These are phyloP conservation scores for Oegoconia quadripuncta DNA, from an alignment of 2,888 invertebrate species.

Conservation along the genomic window DNA sequence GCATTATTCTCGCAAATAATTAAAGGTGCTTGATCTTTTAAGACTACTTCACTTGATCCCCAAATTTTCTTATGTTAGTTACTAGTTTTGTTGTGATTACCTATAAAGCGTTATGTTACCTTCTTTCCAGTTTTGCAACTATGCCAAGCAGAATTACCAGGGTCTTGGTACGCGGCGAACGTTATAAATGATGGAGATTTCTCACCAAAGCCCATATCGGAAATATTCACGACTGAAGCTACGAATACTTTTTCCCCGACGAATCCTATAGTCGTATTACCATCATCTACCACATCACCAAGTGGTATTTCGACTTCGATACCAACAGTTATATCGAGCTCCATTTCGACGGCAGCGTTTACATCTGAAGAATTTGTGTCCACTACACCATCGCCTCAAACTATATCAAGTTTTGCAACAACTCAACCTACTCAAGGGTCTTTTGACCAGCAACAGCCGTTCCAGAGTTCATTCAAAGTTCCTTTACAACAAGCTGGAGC, in stretches of 20 bases:
- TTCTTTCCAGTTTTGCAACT: conserved; percentile 65
- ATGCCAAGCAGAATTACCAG: conserved; percentile 55
- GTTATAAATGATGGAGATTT: conserved; percentile 55
- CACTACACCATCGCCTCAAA: conserved; percentile 6
- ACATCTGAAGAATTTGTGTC: conserved; percentile 10
- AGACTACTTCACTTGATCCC: no score
- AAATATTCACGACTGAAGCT: conserved; percentile 56
- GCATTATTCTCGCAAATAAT: no score
- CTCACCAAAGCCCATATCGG: conserved; percentile 61
- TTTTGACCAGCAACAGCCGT: neutral
- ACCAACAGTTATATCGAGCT: conserved; percentile 11
- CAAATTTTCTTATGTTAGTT: no score
- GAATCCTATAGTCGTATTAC: conserved; percentile 45
- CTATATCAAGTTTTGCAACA: no score
- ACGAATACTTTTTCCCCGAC: conserved; percentile 44
- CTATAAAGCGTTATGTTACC: conserved; percentile 2
- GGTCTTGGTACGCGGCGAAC: conserved; percentile 66
- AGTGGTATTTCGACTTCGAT: neutral
- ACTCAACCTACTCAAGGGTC: neutral
- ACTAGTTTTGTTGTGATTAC: no score
- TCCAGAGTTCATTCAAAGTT: conserved; percentile 1
- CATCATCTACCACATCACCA: conserved; percentile 6
- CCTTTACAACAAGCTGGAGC: neutral
- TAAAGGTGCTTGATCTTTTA: no score
- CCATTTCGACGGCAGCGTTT: conserved; percentile 9